Evolutionary conservation across 2,888 invertebrate genomes (phyloP), one percentile per base, ranked within the genome.

Genomic region (Epistrophe eligans): DNA sequence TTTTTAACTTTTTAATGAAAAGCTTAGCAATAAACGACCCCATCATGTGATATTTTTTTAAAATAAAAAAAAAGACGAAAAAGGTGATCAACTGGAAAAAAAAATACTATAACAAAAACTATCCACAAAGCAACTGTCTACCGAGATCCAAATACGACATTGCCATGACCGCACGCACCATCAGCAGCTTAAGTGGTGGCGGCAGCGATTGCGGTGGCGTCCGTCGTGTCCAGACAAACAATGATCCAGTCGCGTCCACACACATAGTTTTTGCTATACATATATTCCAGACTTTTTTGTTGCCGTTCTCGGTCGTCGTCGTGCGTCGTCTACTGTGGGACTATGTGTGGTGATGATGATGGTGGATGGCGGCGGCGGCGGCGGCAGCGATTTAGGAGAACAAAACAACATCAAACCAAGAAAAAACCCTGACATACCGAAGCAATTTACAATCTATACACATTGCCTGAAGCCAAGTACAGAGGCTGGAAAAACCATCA

Each of bases 161-260:
- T 58, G 48, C 70, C 62, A 64, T 64, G 50, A 83, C 48, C 32
- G 43, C 40, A 70, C 70, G 62, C 77, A 72, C 28, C 76, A 70
- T 19, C 70, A 73, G 40, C 55, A 43, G 19, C 35, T 60, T 28
- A 43, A 64, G 71, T 74, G 74, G 73, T 71, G 82, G 74, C 74
- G 79, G 87, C 79, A 74, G 32, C 79, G 64, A 83, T 87, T 87
- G 79, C 83, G 87, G 82, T 85, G 74, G 80, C 80, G 87, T 83
- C 87, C 80, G 87, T 83, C 87, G 79, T 87, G 87, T 87, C 83
- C 87, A 83, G 87, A 83, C 87, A 87, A 83, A 87, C 87, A 87
- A 83, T 87, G 83, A 79, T 76, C 70, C 79, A 79, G 74, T 71
- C 87, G 77, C 83, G 67, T 87, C 87, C 83, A 71, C 79, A 71